phyloP scores from a whole-genome alignment of 2,888 invertebrate genomes.

The Sepioteuthis lessoniana region DNA sequence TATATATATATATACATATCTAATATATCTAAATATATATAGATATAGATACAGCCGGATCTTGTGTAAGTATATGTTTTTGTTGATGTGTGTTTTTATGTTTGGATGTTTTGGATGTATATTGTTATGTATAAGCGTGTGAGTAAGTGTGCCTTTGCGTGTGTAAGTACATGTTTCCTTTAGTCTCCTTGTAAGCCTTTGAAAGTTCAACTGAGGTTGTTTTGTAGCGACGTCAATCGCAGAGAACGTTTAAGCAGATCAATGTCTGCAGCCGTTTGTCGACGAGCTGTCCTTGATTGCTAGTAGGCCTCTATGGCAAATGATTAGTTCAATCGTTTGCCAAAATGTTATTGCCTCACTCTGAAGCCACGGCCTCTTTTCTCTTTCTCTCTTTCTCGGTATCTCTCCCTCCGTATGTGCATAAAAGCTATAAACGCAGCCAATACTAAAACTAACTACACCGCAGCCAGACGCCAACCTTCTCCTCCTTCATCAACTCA shows the following conservation, averaged over 20 bases:
- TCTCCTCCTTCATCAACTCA: not conserved
- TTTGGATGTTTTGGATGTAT: not conserved
- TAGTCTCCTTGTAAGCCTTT: not conserved
- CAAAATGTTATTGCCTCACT: not conserved
- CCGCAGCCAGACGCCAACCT: not conserved
- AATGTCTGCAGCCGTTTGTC: not conserved
- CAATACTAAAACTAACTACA: not conserved
- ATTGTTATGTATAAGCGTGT: not conserved
- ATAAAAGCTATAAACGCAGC: not conserved
- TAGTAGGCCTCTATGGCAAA: not conserved
- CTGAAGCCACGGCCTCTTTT: not conserved
- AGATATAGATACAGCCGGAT: not conserved
- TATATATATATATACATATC: not conserved
- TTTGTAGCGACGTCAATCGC: slow-evolving; percentile 33
- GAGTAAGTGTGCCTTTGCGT: slow-evolving; percentile 25
- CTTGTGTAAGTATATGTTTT: not conserved
- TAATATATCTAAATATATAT: not conserved
- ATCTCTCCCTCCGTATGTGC: not conserved
- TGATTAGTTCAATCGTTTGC: not conserved
- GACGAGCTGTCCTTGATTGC: slow-evolving; percentile 6
- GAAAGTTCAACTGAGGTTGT: not conserved
- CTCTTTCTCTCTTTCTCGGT: not conserved
- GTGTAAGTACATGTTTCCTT: not conserved
- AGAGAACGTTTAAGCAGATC: not conserved
- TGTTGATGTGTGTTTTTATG: not conserved